Evolutionary conservation across 2,797 vertebrate species (phyloP).

Genomic region (Sitta carolinensis): DNA sequence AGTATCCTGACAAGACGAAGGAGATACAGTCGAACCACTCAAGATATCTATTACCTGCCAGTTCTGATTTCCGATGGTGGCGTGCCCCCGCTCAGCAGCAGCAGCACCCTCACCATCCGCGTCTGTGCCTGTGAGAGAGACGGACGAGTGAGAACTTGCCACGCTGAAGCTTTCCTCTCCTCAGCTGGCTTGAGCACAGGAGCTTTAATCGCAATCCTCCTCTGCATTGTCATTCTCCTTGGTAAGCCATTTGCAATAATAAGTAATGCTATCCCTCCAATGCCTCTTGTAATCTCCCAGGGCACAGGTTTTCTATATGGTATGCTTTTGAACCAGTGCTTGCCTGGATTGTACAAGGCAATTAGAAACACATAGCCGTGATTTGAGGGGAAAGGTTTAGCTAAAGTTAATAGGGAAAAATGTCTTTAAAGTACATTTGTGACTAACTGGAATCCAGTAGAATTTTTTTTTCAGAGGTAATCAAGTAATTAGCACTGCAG

Average conservation of each 20-base stretch:
- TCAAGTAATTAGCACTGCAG: slow-evolving; percentile 51
- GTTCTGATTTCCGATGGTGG: slow-evolving; percentile 93
- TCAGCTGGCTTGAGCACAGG: slow-evolving; percentile 96
- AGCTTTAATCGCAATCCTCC: slow-evolving; percentile 94
- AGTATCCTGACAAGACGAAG: slow-evolving; percentile 88
- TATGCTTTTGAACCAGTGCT: background rate
- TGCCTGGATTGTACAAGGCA: background rate
- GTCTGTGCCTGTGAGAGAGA: slow-evolving; percentile 93
- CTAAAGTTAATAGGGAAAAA: slow-evolving; percentile 2
- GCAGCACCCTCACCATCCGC: slow-evolving; percentile 90
- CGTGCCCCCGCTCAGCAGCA: slow-evolving; percentile 90
- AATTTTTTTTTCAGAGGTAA: slow-evolving; percentile 27
- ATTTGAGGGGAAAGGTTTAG: background rate
- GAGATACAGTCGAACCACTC: slow-evolving; percentile 87
- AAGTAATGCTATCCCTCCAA: background rate
- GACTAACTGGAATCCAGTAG: background rate
- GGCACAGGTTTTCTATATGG: background rate
- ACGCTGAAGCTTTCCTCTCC: slow-evolving; percentile 91
- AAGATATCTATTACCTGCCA: slow-evolving; percentile 91
- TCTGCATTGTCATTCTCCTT: slow-evolving; percentile 95
- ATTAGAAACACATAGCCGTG: slow-evolving; percentile 28
- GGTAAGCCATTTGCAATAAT: slow-evolving; percentile 76
- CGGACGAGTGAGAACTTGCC: slow-evolving; percentile 86
- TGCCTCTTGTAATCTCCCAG: background rate
- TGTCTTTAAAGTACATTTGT: slow-evolving; percentile 2